Conservation (phyloP, 1,140 invertebrate genomes). For the Macrobrachium nipponense region DNA sequence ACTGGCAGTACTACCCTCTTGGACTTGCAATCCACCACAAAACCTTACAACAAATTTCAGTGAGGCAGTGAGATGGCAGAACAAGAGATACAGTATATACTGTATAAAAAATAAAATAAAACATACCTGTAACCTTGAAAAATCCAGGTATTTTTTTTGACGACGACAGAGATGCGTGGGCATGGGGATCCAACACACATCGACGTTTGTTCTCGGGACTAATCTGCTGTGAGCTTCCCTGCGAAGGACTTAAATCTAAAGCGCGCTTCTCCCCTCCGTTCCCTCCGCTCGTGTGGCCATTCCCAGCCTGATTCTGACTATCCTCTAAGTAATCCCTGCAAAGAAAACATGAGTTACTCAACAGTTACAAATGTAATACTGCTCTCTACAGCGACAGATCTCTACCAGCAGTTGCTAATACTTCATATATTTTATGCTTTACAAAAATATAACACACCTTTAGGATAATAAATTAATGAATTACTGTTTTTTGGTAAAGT, state of each 20-base stretch:
- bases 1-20: no score
- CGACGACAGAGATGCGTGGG: conserved; percentile 45
- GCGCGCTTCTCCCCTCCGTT: conserved; percentile 55
- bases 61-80: background rate
- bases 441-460: no score
- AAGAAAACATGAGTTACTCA: background rate
- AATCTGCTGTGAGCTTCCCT: conserved; percentile 13
- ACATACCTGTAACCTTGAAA: background rate
- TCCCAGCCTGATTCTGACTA: conserved; percentile 2
- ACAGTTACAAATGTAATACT: no score
- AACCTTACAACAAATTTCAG: background rate
- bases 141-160: conserved; percentile 40
- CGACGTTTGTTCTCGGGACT: conserved; percentile 53
- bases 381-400: background rate
- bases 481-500: no score
- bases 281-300: background rate
- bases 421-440: no score
- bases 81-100: background rate
- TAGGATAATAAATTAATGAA: no score
- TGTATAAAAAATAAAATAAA: no score
- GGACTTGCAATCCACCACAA: background rate
- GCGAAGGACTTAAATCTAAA: conserved; percentile 39
- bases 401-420: background rate
- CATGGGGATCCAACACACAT: conserved; percentile 48
- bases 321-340: conserved; percentile 37